A percentile compares a stretch with the other conserved stretches of the same genome.
Evolutionary conservation across 92 coral and sea anemone genomes (phyloP).

Genomic region (Zoanthus gigantus): DNA sequence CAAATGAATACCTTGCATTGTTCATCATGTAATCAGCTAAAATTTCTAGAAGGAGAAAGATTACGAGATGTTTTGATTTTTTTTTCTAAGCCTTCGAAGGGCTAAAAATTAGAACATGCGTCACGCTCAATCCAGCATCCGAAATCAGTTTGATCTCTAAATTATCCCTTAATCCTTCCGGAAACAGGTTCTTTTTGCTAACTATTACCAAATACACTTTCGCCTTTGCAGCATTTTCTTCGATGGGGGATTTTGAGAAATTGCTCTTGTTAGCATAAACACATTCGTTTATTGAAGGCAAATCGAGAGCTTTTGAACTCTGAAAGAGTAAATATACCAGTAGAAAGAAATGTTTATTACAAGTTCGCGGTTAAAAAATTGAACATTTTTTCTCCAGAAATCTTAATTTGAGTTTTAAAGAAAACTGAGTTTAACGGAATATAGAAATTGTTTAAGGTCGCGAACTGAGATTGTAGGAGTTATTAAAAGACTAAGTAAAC

Average conservation of each 20-base stretch:
- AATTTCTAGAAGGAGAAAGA: constrained; percentile 12
- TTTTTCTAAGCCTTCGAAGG: background rate
- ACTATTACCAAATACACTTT: constrained; percentile 66
- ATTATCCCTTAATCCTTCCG: constrained; percentile 82
- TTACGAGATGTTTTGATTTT: constrained; percentile 16
- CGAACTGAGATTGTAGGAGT: background rate
- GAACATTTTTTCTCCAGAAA: background rate
- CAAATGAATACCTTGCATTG: constrained; percentile 50
- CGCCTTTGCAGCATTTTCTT: constrained; percentile 48
- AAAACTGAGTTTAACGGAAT: background rate
- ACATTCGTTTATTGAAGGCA: constrained; percentile 34
- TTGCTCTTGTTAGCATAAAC: constrained; percentile 55
- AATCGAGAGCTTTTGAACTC: constrained; percentile 7
- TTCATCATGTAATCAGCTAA: constrained; percentile 50
- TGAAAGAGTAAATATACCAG: constrained; percentile 44
- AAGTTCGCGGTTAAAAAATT: background rate
- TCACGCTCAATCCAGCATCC: constrained; percentile 44
- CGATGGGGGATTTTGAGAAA: constrained; percentile 62
- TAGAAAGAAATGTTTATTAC: constrained; percentile 34
- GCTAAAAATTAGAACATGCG: constrained; percentile 44
- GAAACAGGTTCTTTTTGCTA: constrained; percentile 73
- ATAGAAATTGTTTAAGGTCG: background rate
- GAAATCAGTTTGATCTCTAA: constrained; percentile 62
- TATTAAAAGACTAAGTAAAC: background rate
- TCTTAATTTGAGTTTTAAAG: constrained; percentile 11